Conservation (phyloP, 2,797 vertebrate species). For the Mareca strepera region DNA sequence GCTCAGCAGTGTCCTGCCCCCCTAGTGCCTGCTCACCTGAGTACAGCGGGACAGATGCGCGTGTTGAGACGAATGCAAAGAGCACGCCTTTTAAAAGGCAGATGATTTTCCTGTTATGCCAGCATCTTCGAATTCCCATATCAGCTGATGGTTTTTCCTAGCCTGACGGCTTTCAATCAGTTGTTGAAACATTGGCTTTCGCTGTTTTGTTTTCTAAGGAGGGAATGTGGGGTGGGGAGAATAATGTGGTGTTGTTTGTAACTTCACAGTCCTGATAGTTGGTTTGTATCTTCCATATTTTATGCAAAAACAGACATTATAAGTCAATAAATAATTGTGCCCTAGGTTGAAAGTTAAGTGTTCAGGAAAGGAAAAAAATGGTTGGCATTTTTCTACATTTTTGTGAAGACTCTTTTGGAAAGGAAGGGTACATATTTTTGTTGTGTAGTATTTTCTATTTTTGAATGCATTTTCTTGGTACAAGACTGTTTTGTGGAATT, state of each 20-base stretch:
- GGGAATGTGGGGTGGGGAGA: slow-evolving; percentile 73
- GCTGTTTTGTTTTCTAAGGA: slow-evolving; percentile 73
- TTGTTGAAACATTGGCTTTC: slow-evolving; percentile 75
- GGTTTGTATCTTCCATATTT: slow-evolving; percentile 85
- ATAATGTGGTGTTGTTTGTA: slow-evolving; percentile 69
- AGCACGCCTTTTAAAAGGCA: slow-evolving; percentile 66
- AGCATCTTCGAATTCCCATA: slow-evolving; percentile 39
- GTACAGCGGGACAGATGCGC: not conserved
- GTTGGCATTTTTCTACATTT: slow-evolving; percentile 86
- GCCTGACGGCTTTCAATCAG: slow-evolving; percentile 61
- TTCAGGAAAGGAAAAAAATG: slow-evolving; percentile 82
- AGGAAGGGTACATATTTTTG: slow-evolving; percentile 89
- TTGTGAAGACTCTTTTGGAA: slow-evolving; percentile 87
- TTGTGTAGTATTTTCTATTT: slow-evolving; percentile 91
- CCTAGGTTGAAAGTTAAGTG: slow-evolving; percentile 84
- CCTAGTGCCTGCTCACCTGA: slow-evolving; percentile 13
- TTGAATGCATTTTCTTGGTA: slow-evolving; percentile 89
- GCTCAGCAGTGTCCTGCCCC: not conserved
- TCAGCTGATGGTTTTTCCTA: slow-evolving; percentile 63
- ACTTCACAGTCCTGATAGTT: slow-evolving; percentile 80
- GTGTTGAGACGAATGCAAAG: not conserved
- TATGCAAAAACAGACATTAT: slow-evolving; percentile 85
- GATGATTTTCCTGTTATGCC: slow-evolving; percentile 67
- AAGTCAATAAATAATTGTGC: slow-evolving; percentile 83
- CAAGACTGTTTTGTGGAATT: slow-evolving; percentile 83